Percentiles rank a stretch among this genome's conserved stretches.
These are phyloP conservation scores for Parnassius orleans DNA, from an alignment of 2,888 invertebrate genomes.

Conservation along the genomic window DNA sequence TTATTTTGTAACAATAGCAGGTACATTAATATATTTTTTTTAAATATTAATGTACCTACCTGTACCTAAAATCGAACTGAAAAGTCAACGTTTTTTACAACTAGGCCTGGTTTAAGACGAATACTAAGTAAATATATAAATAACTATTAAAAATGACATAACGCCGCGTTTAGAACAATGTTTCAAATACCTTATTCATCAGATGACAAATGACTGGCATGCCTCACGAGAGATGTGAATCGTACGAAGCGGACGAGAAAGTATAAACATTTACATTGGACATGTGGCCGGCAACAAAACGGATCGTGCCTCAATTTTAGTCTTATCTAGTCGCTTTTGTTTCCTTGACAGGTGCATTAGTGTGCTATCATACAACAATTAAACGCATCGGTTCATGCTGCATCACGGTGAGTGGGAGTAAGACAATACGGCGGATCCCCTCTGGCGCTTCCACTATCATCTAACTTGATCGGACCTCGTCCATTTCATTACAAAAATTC, in stretches of 20 bases:
- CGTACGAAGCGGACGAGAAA: constrained; percentile 57
- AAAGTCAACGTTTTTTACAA: too few relatives aligned
- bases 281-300: constrained; percentile 49
- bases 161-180: constrained; percentile 19
- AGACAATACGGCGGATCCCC: constrained; percentile 36
- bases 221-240: constrained; percentile 66
- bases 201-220: constrained; percentile 74
- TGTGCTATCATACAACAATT: constrained; percentile 77
- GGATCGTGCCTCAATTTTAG: constrained; percentile 70
- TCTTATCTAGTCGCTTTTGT: constrained; percentile 76
- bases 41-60: too few relatives aligned
- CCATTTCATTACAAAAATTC: constrained; percentile 65
- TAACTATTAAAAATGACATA: too few relatives aligned
- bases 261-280: constrained; percentile 80
- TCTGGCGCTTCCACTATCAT: constrained; percentile 31
- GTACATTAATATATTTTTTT: too few relatives aligned
- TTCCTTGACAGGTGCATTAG: constrained; percentile 81
- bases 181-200: constrained; percentile 31
- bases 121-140: too few relatives aligned
- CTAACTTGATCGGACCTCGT: constrained; percentile 37
- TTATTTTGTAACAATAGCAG: too few relatives aligned
- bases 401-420: constrained; percentile 64
- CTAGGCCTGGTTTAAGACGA: too few relatives aligned
- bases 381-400: constrained; percentile 70
- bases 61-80: too few relatives aligned